A percentile compares a stretch with the other conserved stretches of the same genome.
Evolutionary conservation across 2,888 invertebrate species (phyloP).

Genomic region (Stramonita haemastoma): DNA sequence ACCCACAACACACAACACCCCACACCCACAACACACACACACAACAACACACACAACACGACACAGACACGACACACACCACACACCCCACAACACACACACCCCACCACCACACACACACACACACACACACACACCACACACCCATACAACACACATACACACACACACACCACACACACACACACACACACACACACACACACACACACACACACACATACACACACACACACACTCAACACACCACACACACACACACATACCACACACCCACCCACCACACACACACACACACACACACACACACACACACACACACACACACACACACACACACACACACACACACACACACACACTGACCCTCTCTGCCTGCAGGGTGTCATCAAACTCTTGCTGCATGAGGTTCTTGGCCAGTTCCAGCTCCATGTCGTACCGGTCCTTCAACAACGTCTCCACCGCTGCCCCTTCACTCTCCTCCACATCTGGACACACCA

Average conservation of each 20-base stretch:
- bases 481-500: slow-evolving; percentile 32
- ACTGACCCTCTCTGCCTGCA: slow-evolving; percentile 69
- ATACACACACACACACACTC: background rate
- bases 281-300: background rate
- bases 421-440: slow-evolving; percentile 68
- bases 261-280: background rate
- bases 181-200: too few relatives aligned
- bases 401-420: slow-evolving; percentile 68
- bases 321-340: background rate
- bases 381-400: slow-evolving; percentile 70
- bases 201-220: too few relatives aligned
- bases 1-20: background rate
- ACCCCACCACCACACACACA: too few relatives aligned
- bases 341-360: background rate
- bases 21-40: background rate
- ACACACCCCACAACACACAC: background rate
- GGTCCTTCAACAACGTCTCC: slow-evolving; percentile 64
- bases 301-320: background rate
- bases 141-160: too few relatives aligned
- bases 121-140: too few relatives aligned
- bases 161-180: too few relatives aligned
- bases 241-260: background rate
- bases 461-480: slow-evolving; percentile 61
- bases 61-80: background rate
- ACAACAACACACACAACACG: background rate